Evolutionary conservation across 1,140 invertebrate genomes (phyloP).

Genomic region (Drosophila busckii): DNA sequence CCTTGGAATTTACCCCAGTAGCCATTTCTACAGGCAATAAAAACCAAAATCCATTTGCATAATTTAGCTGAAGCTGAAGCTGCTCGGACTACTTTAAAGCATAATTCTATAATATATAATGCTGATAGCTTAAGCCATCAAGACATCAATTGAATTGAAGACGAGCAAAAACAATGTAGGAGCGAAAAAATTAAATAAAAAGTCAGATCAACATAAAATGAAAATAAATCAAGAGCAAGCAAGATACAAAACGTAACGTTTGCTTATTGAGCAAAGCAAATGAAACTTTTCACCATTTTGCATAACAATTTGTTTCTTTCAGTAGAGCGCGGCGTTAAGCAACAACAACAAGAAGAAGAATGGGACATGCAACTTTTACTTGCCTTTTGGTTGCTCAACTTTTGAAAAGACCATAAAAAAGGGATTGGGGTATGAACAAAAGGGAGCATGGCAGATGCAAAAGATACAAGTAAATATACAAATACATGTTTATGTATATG

Average conservation of each 20-base stretch:
- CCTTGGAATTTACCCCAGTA: too few species aligned
- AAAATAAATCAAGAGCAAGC: slow-evolving; percentile 69
- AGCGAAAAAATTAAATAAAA: slow-evolving; percentile 33
- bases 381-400: slow-evolving; percentile 65
- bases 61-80: too few species aligned
- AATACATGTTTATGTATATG: slow-evolving; percentile 2
- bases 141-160: slow-evolving; percentile 66
- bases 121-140: too few species aligned
- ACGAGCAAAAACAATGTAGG: slow-evolving; percentile 35
- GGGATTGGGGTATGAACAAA: slow-evolving; percentile 27
- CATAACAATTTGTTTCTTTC: slow-evolving; percentile 77
- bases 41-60: too few species aligned
- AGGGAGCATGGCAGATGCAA: slow-evolving; percentile 29
- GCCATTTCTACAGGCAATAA: too few species aligned
- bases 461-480: slow-evolving; percentile 31
- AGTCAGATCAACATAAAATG: slow-evolving; percentile 75
- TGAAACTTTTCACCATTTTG: slow-evolving; percentile 77
- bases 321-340: slow-evolving; percentile 73
- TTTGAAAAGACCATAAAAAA: slow-evolving; percentile 61
- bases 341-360: slow-evolving; percentile 28
- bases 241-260: slow-evolving; percentile 21
- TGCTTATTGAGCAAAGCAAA: slow-evolving; percentile 61
- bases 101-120: too few species aligned
- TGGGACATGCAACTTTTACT: slow-evolving; percentile 66
- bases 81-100: too few species aligned